phyloP scores from a whole-genome alignment of 1,140 invertebrate genomes.

The Drosophila simulans region DNA sequence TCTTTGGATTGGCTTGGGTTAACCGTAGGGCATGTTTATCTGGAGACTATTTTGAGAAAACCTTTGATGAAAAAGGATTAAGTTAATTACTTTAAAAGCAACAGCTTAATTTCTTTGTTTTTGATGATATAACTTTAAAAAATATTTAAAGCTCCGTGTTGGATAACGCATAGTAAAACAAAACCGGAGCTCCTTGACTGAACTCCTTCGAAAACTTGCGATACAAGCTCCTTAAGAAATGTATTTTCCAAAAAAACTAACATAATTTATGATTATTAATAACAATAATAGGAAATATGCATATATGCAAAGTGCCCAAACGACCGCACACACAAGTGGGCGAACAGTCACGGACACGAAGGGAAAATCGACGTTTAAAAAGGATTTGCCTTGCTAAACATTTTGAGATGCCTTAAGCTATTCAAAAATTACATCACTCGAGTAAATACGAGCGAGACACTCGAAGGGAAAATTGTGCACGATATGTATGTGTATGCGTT shows the following conservation, averaged over 20 bases:
- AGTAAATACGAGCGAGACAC: conserved; percentile 70
- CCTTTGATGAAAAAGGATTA: not conserved
- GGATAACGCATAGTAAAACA: not conserved
- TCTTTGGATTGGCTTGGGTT: conserved; percentile 17
- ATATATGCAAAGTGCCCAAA: conserved; percentile 64
- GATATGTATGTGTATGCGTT: not conserved
- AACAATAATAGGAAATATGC: conserved; percentile 64
- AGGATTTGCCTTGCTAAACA: conserved; percentile 81
- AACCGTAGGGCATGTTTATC: not conserved
- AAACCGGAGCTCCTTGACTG: not conserved
- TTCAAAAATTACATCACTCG: conserved; percentile 82
- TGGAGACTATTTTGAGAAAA: not conserved
- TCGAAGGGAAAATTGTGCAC: conserved; percentile 9
- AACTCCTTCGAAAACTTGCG: not conserved
- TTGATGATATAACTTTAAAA: too few relatives aligned
- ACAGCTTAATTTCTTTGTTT: too few relatives aligned
- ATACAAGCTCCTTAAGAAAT: not conserved
- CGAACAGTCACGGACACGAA: conserved; percentile 5
- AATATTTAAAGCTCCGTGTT: not conserved
- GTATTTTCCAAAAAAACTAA: conserved; percentile 12
- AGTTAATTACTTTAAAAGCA: not conserved
- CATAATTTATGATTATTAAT: conserved; percentile 76
- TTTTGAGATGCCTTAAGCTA: conserved; percentile 78
- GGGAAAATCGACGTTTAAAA: conserved; percentile 74
- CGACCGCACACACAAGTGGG: conserved; percentile 29